Conservation (phyloP, 2,888 invertebrate genomes). For the Meteorus colon region DNA sequence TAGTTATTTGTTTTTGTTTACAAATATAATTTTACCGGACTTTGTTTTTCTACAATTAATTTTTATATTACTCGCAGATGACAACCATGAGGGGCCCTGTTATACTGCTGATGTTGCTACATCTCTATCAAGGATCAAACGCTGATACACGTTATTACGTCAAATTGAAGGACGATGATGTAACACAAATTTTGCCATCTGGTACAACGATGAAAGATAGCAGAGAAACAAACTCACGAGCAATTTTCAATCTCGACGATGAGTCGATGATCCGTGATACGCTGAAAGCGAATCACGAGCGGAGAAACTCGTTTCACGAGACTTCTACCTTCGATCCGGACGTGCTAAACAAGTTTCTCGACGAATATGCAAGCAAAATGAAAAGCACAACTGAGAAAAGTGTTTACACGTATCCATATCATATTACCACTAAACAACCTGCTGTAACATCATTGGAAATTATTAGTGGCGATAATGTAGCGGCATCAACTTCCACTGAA, state of each 20-base stretch:
- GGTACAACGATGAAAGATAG: conserved; percentile 50
- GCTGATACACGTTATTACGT: conserved; percentile 57
- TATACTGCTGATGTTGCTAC: conserved; percentile 55
- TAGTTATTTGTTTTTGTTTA: conserved; percentile 26
- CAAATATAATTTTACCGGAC: conserved; percentile 13
- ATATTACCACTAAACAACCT: conserved; percentile 52
- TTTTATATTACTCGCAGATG: conserved; percentile 57
- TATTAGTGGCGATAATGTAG: conserved; percentile 30
- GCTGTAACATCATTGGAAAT: conserved; percentile 33
- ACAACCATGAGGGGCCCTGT: conserved; percentile 57
- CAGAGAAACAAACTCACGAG: conserved; percentile 47
- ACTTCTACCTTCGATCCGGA: conserved; percentile 75
- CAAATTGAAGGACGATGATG: conserved; percentile 44
- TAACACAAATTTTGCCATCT: conserved; percentile 46
- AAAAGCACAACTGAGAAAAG: conserved; percentile 67
- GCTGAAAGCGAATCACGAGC: conserved; percentile 55
- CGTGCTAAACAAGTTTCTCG: conserved; percentile 78
- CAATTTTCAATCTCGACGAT: conserved; percentile 58
- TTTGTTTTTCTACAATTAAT: conserved; percentile 43
- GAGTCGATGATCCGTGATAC: conserved; percentile 57
- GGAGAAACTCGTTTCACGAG: conserved; percentile 61
- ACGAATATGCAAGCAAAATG: conserved; percentile 78
- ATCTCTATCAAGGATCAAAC: conserved; percentile 47
- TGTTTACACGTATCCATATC: conserved; percentile 58
- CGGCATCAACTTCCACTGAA: conserved; percentile 36